A percentile compares a stretch with the other conserved stretches of the same genome.
Conservation (phyloP, 2,888 invertebrate species). For the Trissolcus brochymenae region DNA sequence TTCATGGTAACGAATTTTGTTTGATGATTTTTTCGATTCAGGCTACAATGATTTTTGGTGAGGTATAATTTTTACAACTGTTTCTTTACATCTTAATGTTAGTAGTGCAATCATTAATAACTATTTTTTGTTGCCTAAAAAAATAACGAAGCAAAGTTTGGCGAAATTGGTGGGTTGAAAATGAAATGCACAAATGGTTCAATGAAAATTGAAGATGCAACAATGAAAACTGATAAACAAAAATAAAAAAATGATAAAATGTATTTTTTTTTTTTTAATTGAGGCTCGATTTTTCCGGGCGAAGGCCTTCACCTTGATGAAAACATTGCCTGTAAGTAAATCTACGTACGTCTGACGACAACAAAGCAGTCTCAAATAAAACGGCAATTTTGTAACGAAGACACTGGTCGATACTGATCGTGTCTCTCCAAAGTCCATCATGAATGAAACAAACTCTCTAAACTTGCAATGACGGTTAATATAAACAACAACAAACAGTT, state of each 20-base stretch:
- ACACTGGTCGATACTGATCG: slow-evolving; percentile 37
- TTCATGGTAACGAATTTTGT: background rate
- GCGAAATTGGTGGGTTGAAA: too few species aligned
- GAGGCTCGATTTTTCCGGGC: slow-evolving; percentile 6
- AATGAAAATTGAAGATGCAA: too few species aligned
- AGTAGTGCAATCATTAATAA: too few species aligned
- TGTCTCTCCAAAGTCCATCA: slow-evolving; percentile 54
- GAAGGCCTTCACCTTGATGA: slow-evolving; percentile 44
- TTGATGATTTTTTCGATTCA: background rate
- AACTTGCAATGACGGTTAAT: slow-evolving; percentile 11
- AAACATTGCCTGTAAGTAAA: slow-evolving; percentile 39
- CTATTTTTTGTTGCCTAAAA: too few species aligned
- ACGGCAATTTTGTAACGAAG: slow-evolving; percentile 46
- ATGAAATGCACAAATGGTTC: too few species aligned
- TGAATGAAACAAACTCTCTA: slow-evolving; percentile 32
- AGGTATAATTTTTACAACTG: too few species aligned
- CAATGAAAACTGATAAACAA: too few species aligned
- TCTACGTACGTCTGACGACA: slow-evolving; percentile 52
- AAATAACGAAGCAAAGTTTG: too few species aligned
- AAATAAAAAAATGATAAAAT: background rate
- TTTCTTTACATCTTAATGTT: too few species aligned
- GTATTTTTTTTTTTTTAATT: background rate
- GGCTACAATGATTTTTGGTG: background rate
- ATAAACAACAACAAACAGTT: slow-evolving; percentile 19
- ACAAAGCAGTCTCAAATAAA: slow-evolving; percentile 57